phyloP scores from a whole-genome alignment of 2,888 invertebrate species.

The Poecilobothrus nobilitatus region DNA sequence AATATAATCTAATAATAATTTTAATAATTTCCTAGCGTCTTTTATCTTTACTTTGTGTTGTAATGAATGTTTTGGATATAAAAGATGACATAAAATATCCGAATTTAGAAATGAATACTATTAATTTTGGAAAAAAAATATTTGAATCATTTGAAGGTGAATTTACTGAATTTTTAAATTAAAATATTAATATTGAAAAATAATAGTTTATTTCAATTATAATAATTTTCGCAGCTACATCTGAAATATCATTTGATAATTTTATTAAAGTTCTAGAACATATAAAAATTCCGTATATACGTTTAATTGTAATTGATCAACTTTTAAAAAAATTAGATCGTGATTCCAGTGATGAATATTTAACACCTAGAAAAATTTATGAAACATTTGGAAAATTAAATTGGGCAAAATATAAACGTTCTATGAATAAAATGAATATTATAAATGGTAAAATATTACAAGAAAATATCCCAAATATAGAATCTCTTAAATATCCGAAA shows the following conservation, averaged over 20 bases:
- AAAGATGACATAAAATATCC: slow-evolving; percentile 34
- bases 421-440: slow-evolving; percentile 11
- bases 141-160: slow-evolving; percentile 34
- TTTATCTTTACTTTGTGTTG: slow-evolving; percentile 34
- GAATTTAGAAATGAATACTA: slow-evolving; percentile 29
- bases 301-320: slow-evolving; percentile 34
- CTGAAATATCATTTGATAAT: neutral
- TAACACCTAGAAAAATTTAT: slow-evolving; percentile 33
- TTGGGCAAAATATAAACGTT: slow-evolving; percentile 33
- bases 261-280: slow-evolving; percentile 14
- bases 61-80: slow-evolving; percentile 35
- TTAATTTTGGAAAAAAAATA: slow-evolving; percentile 30
- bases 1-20: neutral
- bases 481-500: slow-evolving; percentile 11
- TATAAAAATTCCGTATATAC: slow-evolving; percentile 33
- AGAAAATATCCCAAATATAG: neutral
- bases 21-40: slow-evolving; percentile 29
- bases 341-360: slow-evolving; percentile 19
- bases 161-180: too few relatives aligned
- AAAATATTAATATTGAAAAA: too few relatives aligned
- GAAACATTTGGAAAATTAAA: slow-evolving; percentile 32
- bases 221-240: too few relatives aligned
- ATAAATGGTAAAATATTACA: neutral
- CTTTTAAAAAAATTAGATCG: slow-evolving; percentile 31
- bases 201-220: too few relatives aligned